phyloP scores from a whole-genome alignment of 2,797 vertebrate genomes.

The Alfaro cultratus region DNA sequence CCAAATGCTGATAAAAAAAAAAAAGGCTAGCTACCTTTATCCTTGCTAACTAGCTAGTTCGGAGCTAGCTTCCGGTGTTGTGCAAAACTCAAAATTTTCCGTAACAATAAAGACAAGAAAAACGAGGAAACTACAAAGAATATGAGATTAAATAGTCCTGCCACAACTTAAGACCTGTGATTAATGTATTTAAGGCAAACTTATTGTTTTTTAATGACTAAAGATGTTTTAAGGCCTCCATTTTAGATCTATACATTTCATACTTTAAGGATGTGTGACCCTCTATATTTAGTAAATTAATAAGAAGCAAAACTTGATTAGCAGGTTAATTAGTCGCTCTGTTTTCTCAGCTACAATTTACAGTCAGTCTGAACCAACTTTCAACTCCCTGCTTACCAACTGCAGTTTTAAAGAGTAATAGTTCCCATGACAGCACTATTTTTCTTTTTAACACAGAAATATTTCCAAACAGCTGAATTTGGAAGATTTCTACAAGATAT shows the following conservation, averaged over 20 bases:
- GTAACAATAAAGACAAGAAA: not conserved
- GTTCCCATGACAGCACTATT: not conserved
- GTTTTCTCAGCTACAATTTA: not conserved
- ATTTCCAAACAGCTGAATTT: not conserved
- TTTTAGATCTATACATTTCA: not conserved
- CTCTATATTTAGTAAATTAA: not conserved
- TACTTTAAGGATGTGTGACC: not conserved
- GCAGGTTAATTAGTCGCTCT: not conserved
- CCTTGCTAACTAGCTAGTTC: not conserved
- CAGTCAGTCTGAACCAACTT: not conserved
- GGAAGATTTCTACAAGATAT: too few species aligned
- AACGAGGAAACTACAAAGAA: not conserved
- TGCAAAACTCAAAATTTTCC: not conserved
- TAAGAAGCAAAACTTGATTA: not conserved
- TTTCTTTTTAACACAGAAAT: not conserved
- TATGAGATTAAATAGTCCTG: not conserved
- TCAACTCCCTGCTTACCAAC: not conserved
- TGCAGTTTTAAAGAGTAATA: not conserved
- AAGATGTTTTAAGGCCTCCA: not conserved
- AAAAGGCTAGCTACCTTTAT: not conserved
- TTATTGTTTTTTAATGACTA: not conserved
- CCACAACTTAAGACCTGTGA: not conserved
- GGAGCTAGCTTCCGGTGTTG: not conserved
- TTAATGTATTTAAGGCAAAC: not conserved
- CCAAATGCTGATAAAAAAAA: not conserved